Percentiles rank a stretch among this genome's conserved stretches.
These are phyloP conservation scores for Prinia subflava DNA, from an alignment of 2,113 vertebrate genomes.

Conservation along the genomic window DNA sequence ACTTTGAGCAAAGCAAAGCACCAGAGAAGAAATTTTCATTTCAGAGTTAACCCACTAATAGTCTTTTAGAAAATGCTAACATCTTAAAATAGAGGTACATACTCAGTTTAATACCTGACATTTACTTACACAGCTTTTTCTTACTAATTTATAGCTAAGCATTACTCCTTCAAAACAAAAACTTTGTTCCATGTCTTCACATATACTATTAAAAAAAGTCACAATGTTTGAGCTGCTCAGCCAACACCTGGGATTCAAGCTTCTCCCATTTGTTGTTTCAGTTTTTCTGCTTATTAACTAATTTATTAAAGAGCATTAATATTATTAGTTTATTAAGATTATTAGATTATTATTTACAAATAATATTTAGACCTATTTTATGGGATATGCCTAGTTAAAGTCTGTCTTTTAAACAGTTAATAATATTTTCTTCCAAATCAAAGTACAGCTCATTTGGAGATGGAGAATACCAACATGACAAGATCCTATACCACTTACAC, in stretches of 20 bases:
- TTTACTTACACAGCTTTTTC: neutral
- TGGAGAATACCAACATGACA: neutral
- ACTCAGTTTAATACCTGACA: neutral
- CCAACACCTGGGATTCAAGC: neutral
- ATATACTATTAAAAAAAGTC: neutral
- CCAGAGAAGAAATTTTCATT: neutral
- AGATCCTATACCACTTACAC: neutral
- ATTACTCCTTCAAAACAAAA: neutral
- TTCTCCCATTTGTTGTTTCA: neutral
- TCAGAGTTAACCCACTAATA: neutral
- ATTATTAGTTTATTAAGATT: neutral
- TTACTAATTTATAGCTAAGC: neutral
- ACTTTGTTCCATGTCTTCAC: neutral
- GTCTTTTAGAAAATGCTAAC: neutral
- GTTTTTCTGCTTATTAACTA: neutral
- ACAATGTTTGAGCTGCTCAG: neutral
- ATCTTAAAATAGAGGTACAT: neutral
- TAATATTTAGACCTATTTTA: neutral
- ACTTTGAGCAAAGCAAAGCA: neutral
- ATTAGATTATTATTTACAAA: neutral
- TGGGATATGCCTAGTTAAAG: neutral
- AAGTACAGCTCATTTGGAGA: neutral
- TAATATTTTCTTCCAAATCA: neutral
- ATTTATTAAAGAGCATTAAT: neutral
- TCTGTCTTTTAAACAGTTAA: neutral